These are phyloP conservation scores for Falco naumanni DNA, from an alignment of 2,797 vertebrate genomes.

Conservation along the genomic window DNA sequence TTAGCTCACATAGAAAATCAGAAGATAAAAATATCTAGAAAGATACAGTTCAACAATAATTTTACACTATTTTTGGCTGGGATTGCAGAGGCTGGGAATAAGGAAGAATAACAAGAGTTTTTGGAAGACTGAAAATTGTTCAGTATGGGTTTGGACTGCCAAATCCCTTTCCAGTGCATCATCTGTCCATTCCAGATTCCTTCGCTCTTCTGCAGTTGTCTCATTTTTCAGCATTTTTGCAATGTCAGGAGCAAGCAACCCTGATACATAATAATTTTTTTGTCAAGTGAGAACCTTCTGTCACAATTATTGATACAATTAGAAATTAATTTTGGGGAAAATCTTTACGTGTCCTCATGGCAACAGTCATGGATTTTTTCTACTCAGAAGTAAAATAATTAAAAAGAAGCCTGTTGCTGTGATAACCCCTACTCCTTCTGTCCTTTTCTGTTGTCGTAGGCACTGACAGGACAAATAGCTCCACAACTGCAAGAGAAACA, in stretches of 20 bases:
- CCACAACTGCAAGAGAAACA: background rate
- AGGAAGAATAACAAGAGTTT: background rate
- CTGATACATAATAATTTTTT: background rate
- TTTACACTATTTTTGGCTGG: background rate
- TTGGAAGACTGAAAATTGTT: background rate
- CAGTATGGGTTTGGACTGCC: background rate
- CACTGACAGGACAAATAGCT: constrained; percentile 80
- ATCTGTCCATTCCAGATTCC: background rate
- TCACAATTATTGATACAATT: background rate
- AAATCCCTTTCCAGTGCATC: background rate
- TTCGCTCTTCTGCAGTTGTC: background rate
- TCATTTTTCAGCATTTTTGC: background rate
- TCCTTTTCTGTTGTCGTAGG: constrained; percentile 60
- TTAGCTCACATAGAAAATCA: background rate
- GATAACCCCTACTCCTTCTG: no score
- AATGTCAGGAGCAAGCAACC: background rate
- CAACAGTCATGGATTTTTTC: background rate
- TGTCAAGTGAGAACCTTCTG: background rate
- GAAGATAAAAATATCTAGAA: background rate
- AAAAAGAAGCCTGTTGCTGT: background rate
- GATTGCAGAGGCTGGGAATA: background rate
- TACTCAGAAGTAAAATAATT: background rate
- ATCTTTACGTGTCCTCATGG: background rate
- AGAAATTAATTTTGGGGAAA: background rate
- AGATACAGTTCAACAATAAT: background rate